These are phyloP conservation scores for Dioctria rufipes DNA, from an alignment of 2,888 invertebrate species.

Conservation along the genomic window DNA sequence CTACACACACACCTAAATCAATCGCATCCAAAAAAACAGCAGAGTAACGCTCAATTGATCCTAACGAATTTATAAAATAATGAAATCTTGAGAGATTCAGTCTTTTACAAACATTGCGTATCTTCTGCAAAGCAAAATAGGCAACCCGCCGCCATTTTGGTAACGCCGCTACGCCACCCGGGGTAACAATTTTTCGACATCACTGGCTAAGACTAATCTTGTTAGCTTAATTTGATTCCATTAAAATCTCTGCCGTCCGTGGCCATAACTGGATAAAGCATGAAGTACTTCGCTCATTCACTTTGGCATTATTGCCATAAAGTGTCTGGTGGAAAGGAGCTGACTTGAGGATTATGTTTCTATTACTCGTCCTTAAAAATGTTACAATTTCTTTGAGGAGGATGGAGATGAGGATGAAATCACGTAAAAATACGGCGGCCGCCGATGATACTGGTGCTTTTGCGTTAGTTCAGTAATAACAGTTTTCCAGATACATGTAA, in stretches of 20 bases:
- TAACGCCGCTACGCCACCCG: background rate
- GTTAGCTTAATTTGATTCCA: conserved; percentile 45
- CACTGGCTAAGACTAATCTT: conserved; percentile 32
- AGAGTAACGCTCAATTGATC: conserved; percentile 19
- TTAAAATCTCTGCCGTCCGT: conserved; percentile 31
- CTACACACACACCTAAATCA: too few species aligned
- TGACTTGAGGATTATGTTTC: conserved; percentile 34
- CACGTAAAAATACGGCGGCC: background rate
- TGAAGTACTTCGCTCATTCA: background rate
- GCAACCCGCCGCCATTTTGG: background rate
- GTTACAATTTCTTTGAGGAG: background rate
- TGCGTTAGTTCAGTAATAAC: background rate
- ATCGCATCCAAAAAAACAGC: background rate
- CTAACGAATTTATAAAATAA: conserved; percentile 37
- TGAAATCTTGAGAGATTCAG: conserved; percentile 34
- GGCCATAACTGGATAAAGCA: background rate
- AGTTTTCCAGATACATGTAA: background rate
- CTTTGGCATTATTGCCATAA: conserved; percentile 28
- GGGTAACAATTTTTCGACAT: conserved; percentile 41
- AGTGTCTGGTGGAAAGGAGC: conserved; percentile 30
- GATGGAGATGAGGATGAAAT: background rate
- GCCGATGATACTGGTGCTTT: background rate
- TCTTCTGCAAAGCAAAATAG: background rate
- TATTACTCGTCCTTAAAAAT: conserved; percentile 40
- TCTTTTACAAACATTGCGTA: conserved; percentile 17